Conservation (phyloP, 2,888 invertebrate species). For the Caradrina kadenii region DNA sequence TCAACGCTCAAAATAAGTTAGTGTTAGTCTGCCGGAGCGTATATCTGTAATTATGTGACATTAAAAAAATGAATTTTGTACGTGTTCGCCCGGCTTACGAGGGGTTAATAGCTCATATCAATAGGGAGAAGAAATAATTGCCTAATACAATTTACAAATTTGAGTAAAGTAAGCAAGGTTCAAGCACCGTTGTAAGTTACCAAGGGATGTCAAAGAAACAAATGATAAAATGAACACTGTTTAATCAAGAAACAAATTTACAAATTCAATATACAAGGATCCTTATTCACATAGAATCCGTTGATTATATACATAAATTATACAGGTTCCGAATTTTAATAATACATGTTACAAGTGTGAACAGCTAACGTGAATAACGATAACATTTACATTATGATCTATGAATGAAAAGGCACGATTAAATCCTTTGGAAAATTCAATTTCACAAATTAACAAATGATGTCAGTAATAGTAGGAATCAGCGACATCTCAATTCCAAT, state of each 20-base stretch:
- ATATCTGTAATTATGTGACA: too few species aligned
- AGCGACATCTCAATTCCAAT: conserved; percentile 42
- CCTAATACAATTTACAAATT: not conserved
- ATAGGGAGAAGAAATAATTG: not conserved
- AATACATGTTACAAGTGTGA: conserved; percentile 66
- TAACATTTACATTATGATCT: conserved; percentile 71
- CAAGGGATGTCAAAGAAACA: conserved; percentile 50
- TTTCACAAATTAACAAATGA: conserved; percentile 52
- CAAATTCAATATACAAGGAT: conserved; percentile 77
- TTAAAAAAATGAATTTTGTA: too few species aligned
- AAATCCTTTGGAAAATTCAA: conserved; percentile 56
- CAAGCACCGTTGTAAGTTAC: not conserved
- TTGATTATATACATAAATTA: conserved; percentile 72
- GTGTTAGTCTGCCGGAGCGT: too few species aligned
- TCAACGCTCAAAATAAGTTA: too few species aligned
- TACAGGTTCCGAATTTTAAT: conserved; percentile 66
- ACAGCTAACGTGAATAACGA: conserved; percentile 61
- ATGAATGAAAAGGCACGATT: conserved; percentile 78
- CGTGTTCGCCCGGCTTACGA: too few species aligned
- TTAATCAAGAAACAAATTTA: conserved; percentile 86
- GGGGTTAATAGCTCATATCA: not conserved
- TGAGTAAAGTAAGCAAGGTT: not conserved
- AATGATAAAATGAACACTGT: conserved; percentile 70
- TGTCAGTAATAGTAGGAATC: conserved; percentile 35
- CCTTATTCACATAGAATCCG: conserved; percentile 68